These are phyloP conservation scores for Calephelis virginiensis DNA, from an alignment of 1,140 invertebrate species.

Conservation along the genomic window DNA sequence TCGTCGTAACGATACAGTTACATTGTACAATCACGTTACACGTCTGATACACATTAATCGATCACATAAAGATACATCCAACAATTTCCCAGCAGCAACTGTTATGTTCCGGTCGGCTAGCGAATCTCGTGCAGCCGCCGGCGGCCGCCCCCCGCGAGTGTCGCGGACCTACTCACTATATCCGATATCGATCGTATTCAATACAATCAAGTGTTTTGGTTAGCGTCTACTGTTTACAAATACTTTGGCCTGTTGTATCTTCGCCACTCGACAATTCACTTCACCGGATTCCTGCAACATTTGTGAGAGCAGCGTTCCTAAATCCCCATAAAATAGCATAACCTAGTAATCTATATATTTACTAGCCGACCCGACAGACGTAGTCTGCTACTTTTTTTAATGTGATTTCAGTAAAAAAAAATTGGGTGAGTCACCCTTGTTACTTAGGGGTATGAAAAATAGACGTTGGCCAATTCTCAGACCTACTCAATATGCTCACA, in stretches of 20 bases:
- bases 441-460: too few relatives aligned
- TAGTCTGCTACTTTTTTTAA: too few relatives aligned
- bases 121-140: constrained; percentile 40
- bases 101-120: constrained; percentile 69
- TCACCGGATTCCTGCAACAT: too few relatives aligned
- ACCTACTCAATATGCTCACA: too few relatives aligned
- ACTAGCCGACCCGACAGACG: too few relatives aligned
- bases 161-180: not conserved
- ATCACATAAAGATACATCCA: constrained; percentile 20
- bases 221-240: constrained; percentile 26
- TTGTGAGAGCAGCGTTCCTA: too few relatives aligned
- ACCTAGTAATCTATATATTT: too few relatives aligned
- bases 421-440: too few relatives aligned
- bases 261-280: not conserved
- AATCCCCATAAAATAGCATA: too few relatives aligned
- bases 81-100: constrained; percentile 50
- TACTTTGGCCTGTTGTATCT: constrained; percentile 17
- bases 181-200: constrained; percentile 12
- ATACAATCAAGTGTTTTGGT: constrained; percentile 20
- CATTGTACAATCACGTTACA: constrained; percentile 37
- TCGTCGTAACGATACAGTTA: constrained; percentile 36
- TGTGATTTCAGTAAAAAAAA: too few relatives aligned
- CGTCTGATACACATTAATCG: constrained; percentile 31
- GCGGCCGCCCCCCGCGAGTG: constrained; percentile 25
- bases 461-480: too few relatives aligned